Conservation (phyloP, 2,113 vertebrate species). For the Periophthalmodon schlosseri region DNA sequence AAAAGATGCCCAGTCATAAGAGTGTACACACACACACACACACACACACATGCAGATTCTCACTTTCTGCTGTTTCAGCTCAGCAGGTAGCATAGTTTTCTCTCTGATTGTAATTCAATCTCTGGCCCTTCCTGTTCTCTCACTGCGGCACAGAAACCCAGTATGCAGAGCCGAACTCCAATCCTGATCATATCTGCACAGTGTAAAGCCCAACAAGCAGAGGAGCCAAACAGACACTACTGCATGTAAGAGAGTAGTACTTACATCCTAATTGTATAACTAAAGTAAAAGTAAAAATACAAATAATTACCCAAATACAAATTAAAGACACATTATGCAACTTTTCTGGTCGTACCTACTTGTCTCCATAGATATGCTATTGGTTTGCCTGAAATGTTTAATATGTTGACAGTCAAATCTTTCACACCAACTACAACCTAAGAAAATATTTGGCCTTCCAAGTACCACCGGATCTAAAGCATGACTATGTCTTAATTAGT, state of each 20-base stretch:
- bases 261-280: not conserved
- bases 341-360: too few relatives aligned
- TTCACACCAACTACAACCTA: too few relatives aligned
- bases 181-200: slow-evolving; percentile 1
- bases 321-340: too few relatives aligned
- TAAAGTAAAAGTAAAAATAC: not conserved
- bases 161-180: slow-evolving; percentile 3
- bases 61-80: slow-evolving; percentile 4
- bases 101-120: slow-evolving; percentile 8
- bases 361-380: not conserved
- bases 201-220: not conserved
- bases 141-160: slow-evolving; percentile 4
- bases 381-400: not conserved
- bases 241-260: not conserved
- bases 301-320: too few relatives aligned
- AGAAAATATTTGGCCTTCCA: too few relatives aligned
- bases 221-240: not conserved
- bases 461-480: too few relatives aligned
- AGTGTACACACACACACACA: not conserved
- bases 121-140: slow-evolving; percentile 7
- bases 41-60: slow-evolving; percentile 3
- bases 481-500: too few relatives aligned
- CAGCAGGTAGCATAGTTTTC: slow-evolving; percentile 10
- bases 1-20: not conserved
- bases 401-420: too few relatives aligned